These are phyloP conservation scores for Cariama cristata DNA, from an alignment of 2,113 vertebrate genomes.

Conservation along the genomic window DNA sequence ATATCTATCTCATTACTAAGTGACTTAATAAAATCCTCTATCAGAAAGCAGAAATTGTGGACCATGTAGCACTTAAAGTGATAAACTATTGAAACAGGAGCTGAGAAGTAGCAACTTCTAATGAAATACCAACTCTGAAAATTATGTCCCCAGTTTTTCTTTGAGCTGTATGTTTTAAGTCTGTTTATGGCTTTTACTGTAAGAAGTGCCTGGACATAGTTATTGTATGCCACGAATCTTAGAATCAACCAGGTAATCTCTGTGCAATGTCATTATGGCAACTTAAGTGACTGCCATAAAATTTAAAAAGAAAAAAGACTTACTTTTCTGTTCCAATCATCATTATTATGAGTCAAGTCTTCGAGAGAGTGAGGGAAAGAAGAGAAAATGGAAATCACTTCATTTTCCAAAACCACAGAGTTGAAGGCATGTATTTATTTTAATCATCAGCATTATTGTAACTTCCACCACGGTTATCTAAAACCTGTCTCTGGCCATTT, in stretches of 20 bases:
- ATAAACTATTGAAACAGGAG: neutral
- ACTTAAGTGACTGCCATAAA: neutral
- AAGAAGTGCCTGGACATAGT: neutral
- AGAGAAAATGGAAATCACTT: neutral
- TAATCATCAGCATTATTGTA: neutral
- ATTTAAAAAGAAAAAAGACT: neutral
- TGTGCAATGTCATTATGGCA: neutral
- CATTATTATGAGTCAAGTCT: neutral
- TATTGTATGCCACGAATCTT: neutral
- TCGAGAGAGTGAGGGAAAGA: neutral
- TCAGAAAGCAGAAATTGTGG: neutral
- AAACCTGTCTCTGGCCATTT: neutral
- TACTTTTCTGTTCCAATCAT: neutral
- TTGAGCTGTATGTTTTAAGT: neutral
- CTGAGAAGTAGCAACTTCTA: neutral
- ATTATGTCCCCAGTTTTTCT: neutral
- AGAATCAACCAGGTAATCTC: neutral
- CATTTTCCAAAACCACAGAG: neutral
- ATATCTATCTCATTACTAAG: slow-evolving; percentile 2
- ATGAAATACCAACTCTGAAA: neutral
- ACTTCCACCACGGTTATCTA: neutral
- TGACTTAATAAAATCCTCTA: neutral
- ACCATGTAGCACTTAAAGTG: neutral
- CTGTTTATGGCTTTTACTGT: neutral
- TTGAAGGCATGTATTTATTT: neutral